Base-by-base conservation (phyloP, 2,113 vertebrate genomes). In the Manacus vitellinus region DNA sequence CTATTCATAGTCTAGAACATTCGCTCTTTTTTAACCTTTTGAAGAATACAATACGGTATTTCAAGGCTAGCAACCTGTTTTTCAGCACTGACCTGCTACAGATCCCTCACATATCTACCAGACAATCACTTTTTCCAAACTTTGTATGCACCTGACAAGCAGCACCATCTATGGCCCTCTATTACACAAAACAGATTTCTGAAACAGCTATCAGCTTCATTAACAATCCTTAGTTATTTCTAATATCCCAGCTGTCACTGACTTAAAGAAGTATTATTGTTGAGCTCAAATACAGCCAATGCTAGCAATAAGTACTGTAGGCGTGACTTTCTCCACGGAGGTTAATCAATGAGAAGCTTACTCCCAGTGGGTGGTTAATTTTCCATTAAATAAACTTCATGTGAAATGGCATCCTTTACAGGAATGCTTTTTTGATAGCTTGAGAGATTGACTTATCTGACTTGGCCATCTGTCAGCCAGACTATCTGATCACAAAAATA, bases 291-390 rank as follows among this genome's bases (percentile, higher is more conserved):
- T 33, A 89, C 17, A 80, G 49, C 8, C 47, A 49, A 4, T 14
- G 27, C 55, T 47, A 90, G 30, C 28, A 71, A 5, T 39, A 27
- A 33, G 35, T 74, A 23, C 41, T 77, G 46, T 43, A 95, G 51
- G 39, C 27, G 47, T 44, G 43, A 47, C 30, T 67, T 94, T 55
- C 86, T 92, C 68, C 8, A 6, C n/a, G 72, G 83, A 84, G 24
- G 16, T 89, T 95, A 77, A 91, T 85, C 44, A 82, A 20, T 33
- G 31, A 70, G 49, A 63, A 89, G 5, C 20, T 75, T 76, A 54
- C 44, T 84, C 33, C 10, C 66, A 95, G 54, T n/a, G 82, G 58
- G 71, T 85, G 61, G 37, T 76, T 93, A 33, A 82, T 95, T 92
- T 89, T 85, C 71, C 37, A 62, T 65, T 65, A 93, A 92, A 68